Base-by-base conservation (phyloP, 2,797 vertebrate genomes). In the Taeniopygia guttata region DNA sequence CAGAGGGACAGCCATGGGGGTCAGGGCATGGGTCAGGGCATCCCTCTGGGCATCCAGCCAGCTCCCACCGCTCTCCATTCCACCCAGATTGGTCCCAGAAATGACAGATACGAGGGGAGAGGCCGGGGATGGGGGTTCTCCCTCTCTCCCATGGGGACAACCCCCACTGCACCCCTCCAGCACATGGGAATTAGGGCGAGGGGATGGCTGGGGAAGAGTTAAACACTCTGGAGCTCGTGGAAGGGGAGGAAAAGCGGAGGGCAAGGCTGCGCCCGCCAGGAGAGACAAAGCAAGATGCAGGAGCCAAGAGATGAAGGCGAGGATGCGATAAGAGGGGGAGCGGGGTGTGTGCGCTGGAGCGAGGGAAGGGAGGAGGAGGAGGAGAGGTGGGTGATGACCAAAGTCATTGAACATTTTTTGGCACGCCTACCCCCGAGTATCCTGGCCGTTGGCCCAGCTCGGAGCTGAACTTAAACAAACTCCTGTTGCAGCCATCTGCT, bases 401-500 rank as follows among this genome's bases (percentile, higher is more conserved):
- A 97, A 98, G 98, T 98, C 98, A 98, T 98, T 99, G 98, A 99
- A 98, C 98, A 98, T 98, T 99, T 98, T 98, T 98, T 98, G 99
- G 98, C 98, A 98, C 98, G 98, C 97, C 97, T 97, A 95, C 97
- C 96, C 87, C 94, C 54, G 54, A 96, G 97, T 98, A 98, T 98
- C 96, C 98, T 99, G 99, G 99, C 99, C 88, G 96, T 95, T 96
- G 97, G 98, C 99, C 99, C 98, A 93, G 98, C 98, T 98, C 98
- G 94, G 98, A 98, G 98, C 99, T 98, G 98, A 99, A 99, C 99
- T 99, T 99, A 99, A 99, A 99, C 99, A 99, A 99, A 99, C 99
- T 99, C 98, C 99, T 98, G 99, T 98, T 98, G 98, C 99, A 99
- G 98, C 99, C 99, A 99, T 99, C 99, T 99, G 99, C 99, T 99